A percentile compares a stretch with the other conserved stretches of the same genome.
phyloP scores from a whole-genome alignment of 2,797 vertebrate species.

The Nothura maculosa region DNA sequence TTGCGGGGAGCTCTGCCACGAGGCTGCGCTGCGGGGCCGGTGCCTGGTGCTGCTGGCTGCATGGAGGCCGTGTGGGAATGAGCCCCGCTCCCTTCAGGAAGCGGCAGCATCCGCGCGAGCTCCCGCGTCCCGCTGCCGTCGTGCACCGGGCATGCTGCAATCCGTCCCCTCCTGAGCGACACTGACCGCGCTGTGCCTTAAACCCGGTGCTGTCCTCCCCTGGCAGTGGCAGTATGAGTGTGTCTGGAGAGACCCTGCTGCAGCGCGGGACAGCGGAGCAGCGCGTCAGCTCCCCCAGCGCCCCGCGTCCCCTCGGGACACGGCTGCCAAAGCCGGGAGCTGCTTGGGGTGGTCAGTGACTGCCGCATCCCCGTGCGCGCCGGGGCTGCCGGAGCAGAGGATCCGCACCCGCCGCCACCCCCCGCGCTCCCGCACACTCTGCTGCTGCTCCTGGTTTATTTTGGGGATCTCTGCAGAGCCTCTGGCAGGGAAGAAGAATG shows the following conservation, averaged over 20 bases:
- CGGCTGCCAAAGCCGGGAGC: background rate
- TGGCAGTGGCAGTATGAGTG: background rate
- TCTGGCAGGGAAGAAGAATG: background rate
- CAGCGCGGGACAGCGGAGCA: background rate
- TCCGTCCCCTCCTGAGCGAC: background rate
- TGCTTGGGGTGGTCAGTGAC: background rate
- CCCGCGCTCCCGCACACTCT: background rate
- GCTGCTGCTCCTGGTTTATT: background rate
- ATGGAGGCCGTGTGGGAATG: background rate
- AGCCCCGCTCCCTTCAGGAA: background rate
- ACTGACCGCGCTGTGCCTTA: background rate
- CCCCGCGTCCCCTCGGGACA: too few species aligned
- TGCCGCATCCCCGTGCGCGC: background rate
- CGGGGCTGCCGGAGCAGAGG: background rate
- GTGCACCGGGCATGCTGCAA: fast-evolving
- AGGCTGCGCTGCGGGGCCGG: too few species aligned
- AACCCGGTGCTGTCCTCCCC: background rate
- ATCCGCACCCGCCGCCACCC: background rate
- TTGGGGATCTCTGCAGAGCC: background rate
- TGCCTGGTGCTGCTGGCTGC: too few species aligned
- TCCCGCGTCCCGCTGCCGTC: fast-evolving
- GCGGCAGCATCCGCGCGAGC: fast-evolving
- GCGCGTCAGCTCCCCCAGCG: background rate
- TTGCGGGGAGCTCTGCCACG: too few species aligned
- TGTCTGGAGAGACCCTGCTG: background rate